Percentiles rank a stretch among this genome's conserved stretches.
Evolutionary conservation across 2,113 vertebrate species (phyloP).

Genomic region (Anarhynchus alexandrinus): DNA sequence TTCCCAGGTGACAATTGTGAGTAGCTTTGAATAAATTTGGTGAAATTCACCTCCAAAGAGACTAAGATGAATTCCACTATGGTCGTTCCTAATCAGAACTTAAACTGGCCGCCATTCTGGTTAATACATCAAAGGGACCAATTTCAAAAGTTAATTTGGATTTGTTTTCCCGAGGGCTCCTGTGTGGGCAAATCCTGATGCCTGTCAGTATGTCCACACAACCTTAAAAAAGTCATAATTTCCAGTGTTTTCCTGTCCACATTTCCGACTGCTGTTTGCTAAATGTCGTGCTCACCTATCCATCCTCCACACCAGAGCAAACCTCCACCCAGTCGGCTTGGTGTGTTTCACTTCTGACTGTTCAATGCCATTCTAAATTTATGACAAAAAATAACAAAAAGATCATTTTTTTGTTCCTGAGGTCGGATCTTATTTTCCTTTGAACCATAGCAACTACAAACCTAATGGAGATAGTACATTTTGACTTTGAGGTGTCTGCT

Average conservation of each 20-base stretch:
- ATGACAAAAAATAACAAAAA: background rate
- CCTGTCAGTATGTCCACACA: background rate
- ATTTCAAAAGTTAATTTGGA: background rate
- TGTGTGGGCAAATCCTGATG: background rate
- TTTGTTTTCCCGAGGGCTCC: background rate
- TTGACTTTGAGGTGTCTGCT: background rate
- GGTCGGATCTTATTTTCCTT: background rate
- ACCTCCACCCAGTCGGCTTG: background rate
- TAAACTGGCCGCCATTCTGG: background rate
- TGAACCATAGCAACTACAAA: background rate
- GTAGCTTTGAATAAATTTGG: background rate
- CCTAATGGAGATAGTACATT: background rate
- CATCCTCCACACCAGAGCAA: background rate
- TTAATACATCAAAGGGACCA: background rate
- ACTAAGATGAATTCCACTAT: background rate
- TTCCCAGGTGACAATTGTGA: background rate
- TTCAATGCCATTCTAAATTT: background rate
- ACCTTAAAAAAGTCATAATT: background rate
- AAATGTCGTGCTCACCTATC: background rate
- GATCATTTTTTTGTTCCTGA: background rate
- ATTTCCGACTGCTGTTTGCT: background rate
- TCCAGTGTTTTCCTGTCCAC: background rate
- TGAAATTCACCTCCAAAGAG: background rate
- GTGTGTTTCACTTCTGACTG: background rate
- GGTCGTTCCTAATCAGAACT: background rate